Percentiles rank a stretch among this genome's conserved stretches.
Conservation (phyloP, 2,888 invertebrate genomes). For the Sphecodes monilicornis region DNA sequence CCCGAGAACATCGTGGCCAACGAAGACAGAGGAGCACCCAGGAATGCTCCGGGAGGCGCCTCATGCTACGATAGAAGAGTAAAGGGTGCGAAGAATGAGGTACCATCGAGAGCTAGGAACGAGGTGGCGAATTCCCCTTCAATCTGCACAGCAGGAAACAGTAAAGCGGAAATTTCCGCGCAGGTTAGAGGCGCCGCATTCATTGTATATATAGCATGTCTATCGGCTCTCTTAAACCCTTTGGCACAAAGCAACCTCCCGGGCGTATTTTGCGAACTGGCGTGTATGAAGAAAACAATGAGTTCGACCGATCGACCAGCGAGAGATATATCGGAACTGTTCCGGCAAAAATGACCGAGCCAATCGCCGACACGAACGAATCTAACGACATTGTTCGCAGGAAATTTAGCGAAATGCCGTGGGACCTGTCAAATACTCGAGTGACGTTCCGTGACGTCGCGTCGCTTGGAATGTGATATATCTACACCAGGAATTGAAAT, state of each 20-base stretch:
- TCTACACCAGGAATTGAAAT: not conserved
- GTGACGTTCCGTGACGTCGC: not conserved
- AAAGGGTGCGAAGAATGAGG: conserved; percentile 53
- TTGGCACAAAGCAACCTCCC: conserved; percentile 11
- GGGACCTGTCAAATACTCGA: not conserved
- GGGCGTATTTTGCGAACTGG: conserved; percentile 17
- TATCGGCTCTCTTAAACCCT: conserved; percentile 48
- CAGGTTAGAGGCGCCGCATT: conserved; percentile 62
- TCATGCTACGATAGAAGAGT: conserved; percentile 17
- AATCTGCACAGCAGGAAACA: conserved; percentile 40
- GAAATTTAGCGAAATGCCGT: conserved; percentile 8
- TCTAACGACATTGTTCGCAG: conserved; percentile 14
- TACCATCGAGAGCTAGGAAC: conserved; percentile 44
- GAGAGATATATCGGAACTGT: conserved; percentile 4
- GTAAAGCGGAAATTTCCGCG: conserved; percentile 60
- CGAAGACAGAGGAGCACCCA: conserved; percentile 41
- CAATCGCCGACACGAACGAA: not conserved
- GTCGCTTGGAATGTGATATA: not conserved
- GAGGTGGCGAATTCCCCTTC: conserved; percentile 59
- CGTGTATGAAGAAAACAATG: conserved; percentile 19
- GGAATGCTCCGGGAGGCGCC: conserved; percentile 60
- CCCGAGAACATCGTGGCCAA: conserved; percentile 34
- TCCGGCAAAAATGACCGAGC: conserved; percentile 5
- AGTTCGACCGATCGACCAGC: not conserved
- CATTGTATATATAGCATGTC: conserved; percentile 31